Percentiles rank a stretch among this genome's conserved stretches.
These are phyloP conservation scores for Lophura nycthemera DNA, from an alignment of 2,113 vertebrate genomes.

Conservation along the genomic window DNA sequence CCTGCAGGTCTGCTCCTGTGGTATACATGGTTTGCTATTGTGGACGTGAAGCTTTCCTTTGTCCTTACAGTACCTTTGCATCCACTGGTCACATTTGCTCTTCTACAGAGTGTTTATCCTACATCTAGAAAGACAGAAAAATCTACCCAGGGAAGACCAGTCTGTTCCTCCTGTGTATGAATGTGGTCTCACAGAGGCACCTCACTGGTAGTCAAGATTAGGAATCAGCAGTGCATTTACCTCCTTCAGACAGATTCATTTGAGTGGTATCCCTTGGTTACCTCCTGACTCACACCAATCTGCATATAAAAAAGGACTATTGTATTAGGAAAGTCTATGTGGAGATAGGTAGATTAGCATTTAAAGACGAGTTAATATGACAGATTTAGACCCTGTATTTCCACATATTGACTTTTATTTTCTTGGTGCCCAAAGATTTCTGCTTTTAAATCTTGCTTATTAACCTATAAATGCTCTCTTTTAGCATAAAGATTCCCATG, in stretches of 20 bases:
- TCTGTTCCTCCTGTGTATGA: rapidly evolving
- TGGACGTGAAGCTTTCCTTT: not conserved
- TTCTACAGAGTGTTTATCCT: not conserved
- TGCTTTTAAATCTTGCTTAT: not conserved
- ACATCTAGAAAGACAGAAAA: not conserved
- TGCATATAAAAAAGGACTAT: not conserved
- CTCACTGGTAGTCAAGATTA: not conserved
- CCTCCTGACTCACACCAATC: not conserved
- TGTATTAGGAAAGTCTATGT: not conserved
- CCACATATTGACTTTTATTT: not conserved
- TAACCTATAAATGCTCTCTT: not conserved
- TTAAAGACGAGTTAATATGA: not conserved
- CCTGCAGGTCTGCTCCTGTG: not conserved
- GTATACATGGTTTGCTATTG: not conserved
- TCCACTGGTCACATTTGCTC: not conserved
- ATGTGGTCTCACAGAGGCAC: not conserved
- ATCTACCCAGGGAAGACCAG: not conserved
- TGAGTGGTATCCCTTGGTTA: conserved; percentile 12
- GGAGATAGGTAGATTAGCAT: not conserved
- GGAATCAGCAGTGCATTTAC: not conserved
- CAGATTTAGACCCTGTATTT: not conserved
- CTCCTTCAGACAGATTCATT: not conserved
- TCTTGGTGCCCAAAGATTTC: not conserved
- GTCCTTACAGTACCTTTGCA: not conserved
- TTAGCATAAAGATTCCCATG: not conserved